Base-by-base conservation (phyloP, 2,797 vertebrate genomes). In the Lindbergichthys nudifrons region DNA sequence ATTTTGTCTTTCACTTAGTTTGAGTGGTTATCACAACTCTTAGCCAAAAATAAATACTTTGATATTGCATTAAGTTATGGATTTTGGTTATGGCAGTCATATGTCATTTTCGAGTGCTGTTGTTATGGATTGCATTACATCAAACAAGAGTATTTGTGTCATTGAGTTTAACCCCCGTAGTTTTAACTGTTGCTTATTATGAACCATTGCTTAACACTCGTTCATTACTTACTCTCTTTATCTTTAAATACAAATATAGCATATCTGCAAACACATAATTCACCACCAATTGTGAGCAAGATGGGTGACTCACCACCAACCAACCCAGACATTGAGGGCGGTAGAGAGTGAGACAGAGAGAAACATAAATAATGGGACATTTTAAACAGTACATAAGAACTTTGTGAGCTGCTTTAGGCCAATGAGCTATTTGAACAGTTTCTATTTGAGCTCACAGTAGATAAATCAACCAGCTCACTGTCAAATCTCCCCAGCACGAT, bases 401-500 rank as follows among this genome's bases (percentile, higher is more conserved):
- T 79, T 61, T 77, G 76, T 77, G 53, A 69, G 43, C 65, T 50
- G 42, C 48, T 48, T 69, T 6, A 65, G 51, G 41, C 52, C 62
- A 79, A 66, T 57, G 23, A 43, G n/a, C 70, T 53, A 70, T 64
- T 74, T 66, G 67, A 71, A 68, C 51, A 23, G 4, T 43, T 54
- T 81, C 47, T 58, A n/a, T 77, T 70, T 57, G 46, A 70, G 59
- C 72, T 72, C 65, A 71, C 63, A 16, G 41, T 36, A 45, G 63
- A 48, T 83, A 74, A 58, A 70, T 87, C 73, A 87, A 83, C 77
- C 82, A 47, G 63, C 63, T 75, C 48, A 36, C 77, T 82, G 80
- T 87, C 73, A 80, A 53, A 82, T 85, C 74, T 75, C 41, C 32
- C 65, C 75, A 74, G 65, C 83, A 79, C 63, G 16, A 45, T 32